Conservation (phyloP, 2,888 invertebrate species). For the Timandra comae region DNA sequence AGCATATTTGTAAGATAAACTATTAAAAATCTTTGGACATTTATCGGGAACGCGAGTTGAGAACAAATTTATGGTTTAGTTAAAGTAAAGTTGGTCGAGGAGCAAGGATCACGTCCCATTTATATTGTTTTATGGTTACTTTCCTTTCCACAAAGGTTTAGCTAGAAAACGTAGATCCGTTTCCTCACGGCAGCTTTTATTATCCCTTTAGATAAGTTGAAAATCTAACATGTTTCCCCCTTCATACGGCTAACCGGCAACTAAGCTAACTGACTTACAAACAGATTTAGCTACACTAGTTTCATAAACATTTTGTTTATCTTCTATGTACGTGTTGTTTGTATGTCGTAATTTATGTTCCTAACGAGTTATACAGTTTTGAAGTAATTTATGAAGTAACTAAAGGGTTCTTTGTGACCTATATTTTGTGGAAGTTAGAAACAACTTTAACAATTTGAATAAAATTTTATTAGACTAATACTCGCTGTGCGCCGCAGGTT, state of each 20-base stretch:
- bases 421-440: no score
- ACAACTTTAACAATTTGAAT: no score
- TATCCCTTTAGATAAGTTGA: slow-evolving; percentile 24
- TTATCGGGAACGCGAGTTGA: slow-evolving; percentile 27
- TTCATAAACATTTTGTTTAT: not conserved
- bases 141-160: slow-evolving; percentile 48
- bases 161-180: slow-evolving; percentile 49
- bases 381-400: not conserved
- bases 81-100: slow-evolving; percentile 40
- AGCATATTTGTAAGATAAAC: slow-evolving; percentile 2
- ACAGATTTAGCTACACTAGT: not conserved
- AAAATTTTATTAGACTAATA: no score
- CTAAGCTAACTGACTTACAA: no score
- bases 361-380: not conserved
- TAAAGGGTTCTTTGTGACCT: no score
- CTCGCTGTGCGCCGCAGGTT: no score
- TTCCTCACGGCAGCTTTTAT: slow-evolving; percentile 44
- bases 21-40: slow-evolving; percentile 13
- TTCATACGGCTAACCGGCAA: not conserved
- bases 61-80: slow-evolving; percentile 38
- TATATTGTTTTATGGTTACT: slow-evolving; percentile 68
- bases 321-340: not conserved
- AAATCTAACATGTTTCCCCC: slow-evolving; percentile 6
- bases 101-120: slow-evolving; percentile 57
- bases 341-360: not conserved